Base-by-base conservation (phyloP, 37 sponge, comb jelly and placozoan genomes). In the Geodia barretti region DNA sequence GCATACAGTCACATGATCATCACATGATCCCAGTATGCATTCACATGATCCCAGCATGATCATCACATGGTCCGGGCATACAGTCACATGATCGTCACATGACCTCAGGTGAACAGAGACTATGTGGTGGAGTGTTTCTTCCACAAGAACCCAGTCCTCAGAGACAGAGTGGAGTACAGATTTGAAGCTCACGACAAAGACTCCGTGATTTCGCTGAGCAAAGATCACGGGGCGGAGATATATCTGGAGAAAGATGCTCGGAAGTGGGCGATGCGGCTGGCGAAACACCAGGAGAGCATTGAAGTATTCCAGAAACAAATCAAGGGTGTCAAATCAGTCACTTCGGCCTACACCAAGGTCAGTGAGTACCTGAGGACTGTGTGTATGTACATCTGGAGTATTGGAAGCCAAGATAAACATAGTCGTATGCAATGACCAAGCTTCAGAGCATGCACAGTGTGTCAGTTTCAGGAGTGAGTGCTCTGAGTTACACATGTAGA, bases 151-250 rank as follows among this genome's bases (percentile, higher is more conserved):
- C 79, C 86, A 31, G 78, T 86, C 28, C 72, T 93, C 35, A 66
- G 63, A 28, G 63, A 67, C 14, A 31, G 66, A 4, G 19, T 47
- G 1, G 42, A 61, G 19, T 88, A 86, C 34, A 40, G 54, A 1
- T 93, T 88, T 93, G 93, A 93, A 35, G 77, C 90, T 21, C 81
- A 71, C 60, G 83, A 82, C 4, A 72, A 85, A 43, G 93, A 93
- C 75, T 74, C 83, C 65, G 91, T 91, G 36, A 60, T 43, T 31
- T 72, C 29, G 17, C 41, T 94, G 41, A 85, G 86, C 68, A 75
- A 75, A 41, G 95, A 94, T 39, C 88, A 88, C 39, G 95, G 88
- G 0, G 92, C 92, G 11, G 95, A 94, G 72, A 84, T 94, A 24
- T 86, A 79, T 39, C 83, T 94, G 21, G 76, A 94, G 61, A 94